phyloP scores from a whole-genome alignment of 2,888 invertebrate species.

The Orthosia gothica region DNA sequence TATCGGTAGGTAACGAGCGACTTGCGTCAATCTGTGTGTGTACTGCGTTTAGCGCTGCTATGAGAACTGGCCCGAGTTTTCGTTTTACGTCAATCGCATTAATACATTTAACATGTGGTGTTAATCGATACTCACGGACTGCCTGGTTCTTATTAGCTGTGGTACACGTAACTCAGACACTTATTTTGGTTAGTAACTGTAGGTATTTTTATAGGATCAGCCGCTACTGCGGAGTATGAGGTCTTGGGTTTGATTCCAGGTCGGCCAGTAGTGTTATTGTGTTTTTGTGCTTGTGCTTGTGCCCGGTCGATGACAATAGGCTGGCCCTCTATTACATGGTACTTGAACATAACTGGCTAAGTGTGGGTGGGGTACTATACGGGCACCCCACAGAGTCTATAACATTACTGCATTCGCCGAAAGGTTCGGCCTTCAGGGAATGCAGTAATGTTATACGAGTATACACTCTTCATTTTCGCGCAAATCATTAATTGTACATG shows the following conservation, averaged over 20 bases:
- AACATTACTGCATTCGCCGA: no score
- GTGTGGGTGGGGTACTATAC: no score
- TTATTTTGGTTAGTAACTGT: background rate
- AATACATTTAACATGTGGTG: slow-evolving; percentile 75
- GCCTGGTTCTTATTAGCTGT: slow-evolving; percentile 35
- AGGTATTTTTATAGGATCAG: slow-evolving; percentile 8
- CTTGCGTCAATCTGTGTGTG: slow-evolving; percentile 85
- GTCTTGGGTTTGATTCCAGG: no score
- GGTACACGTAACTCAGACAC: background rate
- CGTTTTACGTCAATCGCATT: slow-evolving; percentile 80
- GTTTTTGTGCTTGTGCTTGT: no score
- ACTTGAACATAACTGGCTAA: no score
- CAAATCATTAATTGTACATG: slow-evolving; percentile 19
- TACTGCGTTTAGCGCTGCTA: slow-evolving; percentile 78
- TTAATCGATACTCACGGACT: slow-evolving; percentile 76
- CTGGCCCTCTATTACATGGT: no score
- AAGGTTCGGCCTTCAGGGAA: no score
- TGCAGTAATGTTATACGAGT: no score
- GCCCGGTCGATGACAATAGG: no score
- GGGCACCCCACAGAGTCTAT: no score
- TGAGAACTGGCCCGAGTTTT: slow-evolving; percentile 80
- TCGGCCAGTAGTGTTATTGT: no score
- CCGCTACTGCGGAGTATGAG: background rate
- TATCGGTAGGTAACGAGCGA: slow-evolving; percentile 63
- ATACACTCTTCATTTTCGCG: slow-evolving; percentile 16